Evolutionary conservation across 2,113 vertebrate species (phyloP), one percentile per base, ranked within the genome.

Genomic region (Proteles cristata): DNA sequence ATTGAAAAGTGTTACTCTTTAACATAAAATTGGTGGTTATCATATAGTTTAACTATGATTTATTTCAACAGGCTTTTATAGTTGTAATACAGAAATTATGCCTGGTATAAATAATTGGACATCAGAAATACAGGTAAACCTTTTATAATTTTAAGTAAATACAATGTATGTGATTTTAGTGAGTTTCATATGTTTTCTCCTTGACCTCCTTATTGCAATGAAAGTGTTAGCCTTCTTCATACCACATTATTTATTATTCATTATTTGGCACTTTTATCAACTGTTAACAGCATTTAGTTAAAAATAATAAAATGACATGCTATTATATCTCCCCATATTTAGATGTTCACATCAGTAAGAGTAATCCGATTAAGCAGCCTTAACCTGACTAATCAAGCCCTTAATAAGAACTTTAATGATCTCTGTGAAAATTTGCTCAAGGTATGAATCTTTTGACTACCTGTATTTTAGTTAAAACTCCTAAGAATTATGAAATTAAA

Each of bases 261-360:
- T 82, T 71, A 53, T 91, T 55, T 84, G 48, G 35, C 79, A 94
- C 11, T 61, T 88, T 79, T 94, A 55, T 58, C n/a, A 35, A 35
- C 21, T 94, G 16, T 71, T 81, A n/a, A 43, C 5, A 39, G 5
- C 88, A 39, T 92, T n/a, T 92, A 91, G 45, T 74, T 88, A 86
- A 80, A 63, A 86, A 77, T 88, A 92, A 63, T 79, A 23, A 39
- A 68, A 45, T 87, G 28, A n/a, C 3, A 12, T 95, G 6, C 26
- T 25, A 19, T 28, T 96, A 25, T 97, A 10, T 98, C 71, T 98
- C 55, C 79, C 43, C 17, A 11, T 61, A 85, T 98, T 95, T 97
- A 99, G 99, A 99, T 99, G 99, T 99, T 99, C 98, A 99, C 99
- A 31, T 99, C 99, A 7, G 99, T 99, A 84, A 99, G 99, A 98